phyloP scores from a whole-genome alignment of 2,113 vertebrate species.

The Myrmophylax atrothorax region DNA sequence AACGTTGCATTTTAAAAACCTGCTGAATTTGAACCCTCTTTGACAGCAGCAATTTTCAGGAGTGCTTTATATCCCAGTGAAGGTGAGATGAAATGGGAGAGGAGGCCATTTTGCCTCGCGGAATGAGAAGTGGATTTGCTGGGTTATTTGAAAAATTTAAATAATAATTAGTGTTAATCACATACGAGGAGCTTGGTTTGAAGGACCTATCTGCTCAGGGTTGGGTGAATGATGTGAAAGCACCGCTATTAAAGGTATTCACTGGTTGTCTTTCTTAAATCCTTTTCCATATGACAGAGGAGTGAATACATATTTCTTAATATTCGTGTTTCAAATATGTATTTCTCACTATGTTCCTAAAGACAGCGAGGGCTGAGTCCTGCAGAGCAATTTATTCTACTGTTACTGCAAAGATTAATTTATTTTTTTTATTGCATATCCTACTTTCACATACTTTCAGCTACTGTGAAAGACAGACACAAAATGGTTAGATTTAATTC shows the following conservation, averaged over 20 bases:
- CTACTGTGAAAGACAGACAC: background rate
- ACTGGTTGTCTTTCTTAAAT: background rate
- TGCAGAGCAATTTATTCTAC: background rate
- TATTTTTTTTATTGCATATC: background rate
- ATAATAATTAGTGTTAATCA: conserved; percentile 20
- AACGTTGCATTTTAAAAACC: background rate
- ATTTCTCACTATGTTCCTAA: background rate
- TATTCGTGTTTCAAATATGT: background rate
- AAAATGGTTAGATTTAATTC: background rate
- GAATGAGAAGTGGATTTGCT: background rate
- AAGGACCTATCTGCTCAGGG: background rate
- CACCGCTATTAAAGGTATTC: background rate
- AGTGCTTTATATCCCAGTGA: background rate
- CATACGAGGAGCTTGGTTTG: background rate
- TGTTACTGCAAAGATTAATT: background rate
- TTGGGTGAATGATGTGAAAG: background rate
- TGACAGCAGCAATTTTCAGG: background rate
- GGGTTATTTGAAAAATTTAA: background rate
- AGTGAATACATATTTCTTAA: background rate
- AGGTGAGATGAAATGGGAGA: background rate
- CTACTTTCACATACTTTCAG: background rate
- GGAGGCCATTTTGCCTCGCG: conserved; percentile 61
- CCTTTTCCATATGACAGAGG: background rate
- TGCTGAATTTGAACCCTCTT: background rate
- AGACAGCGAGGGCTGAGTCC: background rate